Evolutionary conservation across 2,888 invertebrate species (phyloP).

Genomic region (Pristionchus maxplancki): DNA sequence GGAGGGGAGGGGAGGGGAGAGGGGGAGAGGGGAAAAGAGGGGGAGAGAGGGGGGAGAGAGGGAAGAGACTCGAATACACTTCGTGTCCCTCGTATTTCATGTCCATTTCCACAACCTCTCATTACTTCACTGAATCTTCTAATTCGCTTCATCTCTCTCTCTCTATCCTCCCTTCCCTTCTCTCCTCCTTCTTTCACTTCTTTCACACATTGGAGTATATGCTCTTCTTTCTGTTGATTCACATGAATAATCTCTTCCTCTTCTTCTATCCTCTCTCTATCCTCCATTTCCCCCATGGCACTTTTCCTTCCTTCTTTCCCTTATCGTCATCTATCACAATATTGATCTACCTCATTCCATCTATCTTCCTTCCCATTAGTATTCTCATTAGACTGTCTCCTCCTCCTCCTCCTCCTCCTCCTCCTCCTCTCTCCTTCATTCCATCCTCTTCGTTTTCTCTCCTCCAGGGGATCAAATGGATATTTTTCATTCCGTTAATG

Average conservation of each 20-base stretch:
- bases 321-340: conserved; percentile 52
- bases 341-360: conserved; percentile 50
- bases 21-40: not conserved
- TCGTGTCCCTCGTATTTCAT: not conserved
- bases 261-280: conserved; percentile 17
- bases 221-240: conserved; percentile 23
- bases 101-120: conserved; percentile 39
- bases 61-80: conserved; percentile 40
- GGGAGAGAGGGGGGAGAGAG: not conserved
- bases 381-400: not conserved
- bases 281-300: not conserved
- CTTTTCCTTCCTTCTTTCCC: not conserved
- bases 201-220: not conserved
- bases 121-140: conserved; percentile 23
- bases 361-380: conserved; percentile 44
- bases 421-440: conserved; percentile 39
- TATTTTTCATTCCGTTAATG: conserved; percentile 30
- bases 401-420: not conserved
- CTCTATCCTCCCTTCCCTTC: not conserved
- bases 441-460: conserved; percentile 50
- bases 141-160: not conserved
- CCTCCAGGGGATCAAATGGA: conserved; percentile 16
- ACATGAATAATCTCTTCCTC: conserved; percentile 39
- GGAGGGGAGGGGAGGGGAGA: conserved; percentile 37
- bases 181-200: not conserved